Evolutionary conservation across 1,140 invertebrate species (phyloP).

Genomic region (Heterodera schachtii): DNA sequence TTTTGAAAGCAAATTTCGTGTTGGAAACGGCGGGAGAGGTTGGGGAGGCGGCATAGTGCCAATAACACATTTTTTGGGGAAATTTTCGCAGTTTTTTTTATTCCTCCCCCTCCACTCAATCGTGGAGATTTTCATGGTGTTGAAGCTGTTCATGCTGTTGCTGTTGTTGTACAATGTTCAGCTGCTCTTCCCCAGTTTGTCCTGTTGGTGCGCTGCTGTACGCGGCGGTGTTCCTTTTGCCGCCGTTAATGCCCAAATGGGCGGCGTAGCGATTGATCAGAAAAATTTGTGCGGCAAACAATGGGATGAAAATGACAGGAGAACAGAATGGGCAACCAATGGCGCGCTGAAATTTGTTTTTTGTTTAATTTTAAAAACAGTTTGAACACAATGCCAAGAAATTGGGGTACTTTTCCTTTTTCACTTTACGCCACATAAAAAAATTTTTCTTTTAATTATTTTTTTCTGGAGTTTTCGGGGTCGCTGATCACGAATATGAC

Average conservation of each 20-base stretch:
- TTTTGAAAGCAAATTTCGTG: no score
- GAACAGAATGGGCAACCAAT: constrained; percentile 32
- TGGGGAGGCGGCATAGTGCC: no score
- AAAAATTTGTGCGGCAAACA: constrained; percentile 35
- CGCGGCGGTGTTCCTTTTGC: background rate
- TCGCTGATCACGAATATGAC: no score
- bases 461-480: no score
- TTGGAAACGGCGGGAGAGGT: no score
- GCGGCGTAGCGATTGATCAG: constrained; percentile 36
- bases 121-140: background rate
- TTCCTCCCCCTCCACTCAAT: background rate
- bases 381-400: no score
- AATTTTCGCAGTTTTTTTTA: background rate
- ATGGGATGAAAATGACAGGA: constrained; percentile 34
- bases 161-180: background rate
- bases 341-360: constrained; percentile 24
- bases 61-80: background rate
- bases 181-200: background rate
- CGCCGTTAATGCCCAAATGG: constrained; percentile 5
- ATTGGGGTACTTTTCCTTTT: no score
- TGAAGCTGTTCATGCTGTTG: no score
- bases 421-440: no score
- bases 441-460: no score
- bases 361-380: no score
- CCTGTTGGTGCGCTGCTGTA: background rate